Percentiles rank a stretch among this genome's conserved stretches.
These are phyloP conservation scores for Cavia porcellus DNA, from an alignment of 2,113 vertebrate species.

Conservation along the genomic window DNA sequence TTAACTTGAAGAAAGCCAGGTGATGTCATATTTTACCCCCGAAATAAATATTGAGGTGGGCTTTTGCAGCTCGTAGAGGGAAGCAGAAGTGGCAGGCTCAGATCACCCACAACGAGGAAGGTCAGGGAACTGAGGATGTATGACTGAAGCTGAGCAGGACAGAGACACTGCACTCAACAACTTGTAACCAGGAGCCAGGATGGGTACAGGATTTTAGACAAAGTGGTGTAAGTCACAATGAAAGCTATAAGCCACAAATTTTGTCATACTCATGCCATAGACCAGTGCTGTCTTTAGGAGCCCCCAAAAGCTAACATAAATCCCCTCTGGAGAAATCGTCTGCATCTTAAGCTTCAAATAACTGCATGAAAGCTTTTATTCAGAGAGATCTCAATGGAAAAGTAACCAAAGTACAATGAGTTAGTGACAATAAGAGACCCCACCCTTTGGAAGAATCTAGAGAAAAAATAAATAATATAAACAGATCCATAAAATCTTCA, in stretches of 20 bases:
- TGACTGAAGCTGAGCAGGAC: neutral
- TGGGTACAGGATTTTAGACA: neutral
- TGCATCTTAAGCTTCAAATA: neutral
- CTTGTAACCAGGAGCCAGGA: neutral
- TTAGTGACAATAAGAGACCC: neutral
- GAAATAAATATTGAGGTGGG: neutral
- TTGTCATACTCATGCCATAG: neutral
- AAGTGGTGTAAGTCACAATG: neutral
- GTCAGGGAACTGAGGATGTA: neutral
- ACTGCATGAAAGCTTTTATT: neutral
- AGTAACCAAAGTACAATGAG: neutral
- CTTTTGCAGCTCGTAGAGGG: too few relatives aligned
- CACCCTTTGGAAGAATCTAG: neutral
- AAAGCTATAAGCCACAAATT: neutral
- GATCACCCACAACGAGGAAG: too few relatives aligned
- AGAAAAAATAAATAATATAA: neutral
- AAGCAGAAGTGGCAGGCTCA: neutral
- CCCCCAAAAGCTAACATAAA: neutral
- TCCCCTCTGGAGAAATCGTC: neutral
- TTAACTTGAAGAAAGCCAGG: neutral
- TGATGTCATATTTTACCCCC: neutral
- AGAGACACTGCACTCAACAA: neutral
- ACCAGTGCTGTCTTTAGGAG: neutral
- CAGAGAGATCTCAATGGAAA: neutral
- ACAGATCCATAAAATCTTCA: neutral